Percentiles rank a stretch among this genome's conserved stretches.
These are phyloP conservation scores for Picathartes gymnocephalus DNA, from an alignment of 2,113 vertebrate genomes.

Conservation along the genomic window DNA sequence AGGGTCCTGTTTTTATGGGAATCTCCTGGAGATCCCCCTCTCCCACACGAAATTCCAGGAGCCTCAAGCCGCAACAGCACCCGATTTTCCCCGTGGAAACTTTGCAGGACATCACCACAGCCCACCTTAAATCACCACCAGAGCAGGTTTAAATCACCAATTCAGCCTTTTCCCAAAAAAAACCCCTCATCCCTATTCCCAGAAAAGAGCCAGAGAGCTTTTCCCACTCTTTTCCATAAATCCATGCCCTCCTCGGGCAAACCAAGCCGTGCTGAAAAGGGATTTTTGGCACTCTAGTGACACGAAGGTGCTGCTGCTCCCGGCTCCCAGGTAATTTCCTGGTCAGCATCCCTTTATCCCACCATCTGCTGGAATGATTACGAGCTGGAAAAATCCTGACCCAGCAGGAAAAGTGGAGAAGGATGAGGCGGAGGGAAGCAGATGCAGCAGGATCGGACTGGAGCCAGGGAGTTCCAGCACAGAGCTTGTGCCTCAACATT, in stretches of 20 bases:
- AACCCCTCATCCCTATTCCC: background rate
- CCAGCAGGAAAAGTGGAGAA: background rate
- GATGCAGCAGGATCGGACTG: background rate
- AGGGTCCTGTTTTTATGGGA: background rate
- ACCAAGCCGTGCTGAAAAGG: background rate
- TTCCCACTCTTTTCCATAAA: background rate
- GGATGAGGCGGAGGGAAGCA: background rate
- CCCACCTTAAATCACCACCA: background rate
- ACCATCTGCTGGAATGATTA: conserved; percentile 18
- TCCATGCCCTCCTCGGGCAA: background rate
- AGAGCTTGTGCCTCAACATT: background rate
- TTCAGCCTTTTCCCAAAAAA: background rate
- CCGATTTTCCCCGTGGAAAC: background rate
- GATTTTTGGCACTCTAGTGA: background rate
- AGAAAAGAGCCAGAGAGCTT: background rate
- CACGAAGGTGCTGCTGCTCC: background rate
- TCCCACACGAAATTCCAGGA: background rate
- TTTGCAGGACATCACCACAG: background rate
- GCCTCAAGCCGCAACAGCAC: fast-evolving
- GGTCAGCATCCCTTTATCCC: conserved; percentile 34
- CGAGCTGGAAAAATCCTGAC: background rate
- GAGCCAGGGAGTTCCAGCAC: background rate
- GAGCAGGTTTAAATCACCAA: background rate
- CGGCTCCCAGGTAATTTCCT: background rate
- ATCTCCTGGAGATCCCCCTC: background rate